Base-by-base conservation (phyloP, 2,888 invertebrate species). In the Lepeophtheirus nordmannii region DNA sequence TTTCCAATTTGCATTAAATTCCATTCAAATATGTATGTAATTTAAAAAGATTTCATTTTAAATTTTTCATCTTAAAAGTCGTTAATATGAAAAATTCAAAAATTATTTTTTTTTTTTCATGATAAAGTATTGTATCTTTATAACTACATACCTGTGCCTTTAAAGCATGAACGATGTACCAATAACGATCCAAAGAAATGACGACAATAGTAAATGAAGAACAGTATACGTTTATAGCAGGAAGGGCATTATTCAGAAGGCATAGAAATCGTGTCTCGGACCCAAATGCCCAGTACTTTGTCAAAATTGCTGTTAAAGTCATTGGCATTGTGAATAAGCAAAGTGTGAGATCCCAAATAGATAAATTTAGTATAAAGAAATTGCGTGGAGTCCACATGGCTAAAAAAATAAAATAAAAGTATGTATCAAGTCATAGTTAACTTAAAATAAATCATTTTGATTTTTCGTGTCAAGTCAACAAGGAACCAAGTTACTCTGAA, bases 161-260 rank as follows among this genome's bases (percentile, higher is more conserved):
- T 17, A 30, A 58, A 14, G 58, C 20, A 58, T 58, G 58, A 58
- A 58, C 58, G 9, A 58, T 58, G 10, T 23, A 58, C 58, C 58
- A 12, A 17, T 58, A 30, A 12, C 58, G 58, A 30, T 58, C 58
- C n/a, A 58, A 14, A 5, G 58, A 20, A 12, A 58, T 58, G 58
- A 58, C 17, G 14, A 30, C 58, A 20, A 58, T 58, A 3, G 58
- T 58, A 30, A 23, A 58, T 3, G 58, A 58, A 58, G 58, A 58
- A 22, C 20, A 58, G 10, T 23, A 58, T 58, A 22, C 58, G 14
- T 14, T 58, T 14, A 58, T 22, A 10, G 58, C 58, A 23, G 58
- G 58, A 14, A 12, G 2, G 7, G 58, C 30, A 30, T 30, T 20
- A 10, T 23, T 30, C 1, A 58, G n/a, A 12, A 12, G 20, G 8